Percentiles rank a stretch among this genome's conserved stretches.
phyloP scores from a whole-genome alignment of 2,888 invertebrate species.

The Colletes collaris region DNA sequence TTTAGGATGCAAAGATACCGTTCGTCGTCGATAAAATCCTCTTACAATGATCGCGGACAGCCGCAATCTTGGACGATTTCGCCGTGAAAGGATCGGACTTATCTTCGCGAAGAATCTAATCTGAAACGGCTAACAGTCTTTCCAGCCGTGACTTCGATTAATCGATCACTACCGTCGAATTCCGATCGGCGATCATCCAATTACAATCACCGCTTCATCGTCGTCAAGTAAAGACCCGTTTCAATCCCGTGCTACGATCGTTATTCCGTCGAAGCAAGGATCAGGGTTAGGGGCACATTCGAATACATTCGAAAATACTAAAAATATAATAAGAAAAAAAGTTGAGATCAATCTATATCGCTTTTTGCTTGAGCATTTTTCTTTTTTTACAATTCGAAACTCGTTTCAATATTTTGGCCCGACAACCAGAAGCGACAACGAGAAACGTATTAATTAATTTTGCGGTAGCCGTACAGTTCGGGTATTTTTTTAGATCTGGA shows the following conservation, averaged over 20 bases:
- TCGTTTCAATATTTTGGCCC: too few relatives aligned
- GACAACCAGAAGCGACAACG: too few relatives aligned
- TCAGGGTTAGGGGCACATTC: too few relatives aligned
- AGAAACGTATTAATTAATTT: too few relatives aligned
- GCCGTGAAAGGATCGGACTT: neutral
- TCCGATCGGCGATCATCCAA: constrained; percentile 34
- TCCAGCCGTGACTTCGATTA: constrained; percentile 5
- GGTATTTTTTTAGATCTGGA: too few relatives aligned
- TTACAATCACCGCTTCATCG: constrained; percentile 36
- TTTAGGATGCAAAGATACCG: neutral
- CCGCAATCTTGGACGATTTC: constrained; percentile 6
- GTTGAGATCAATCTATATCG: too few relatives aligned
- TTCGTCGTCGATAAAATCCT: neutral
- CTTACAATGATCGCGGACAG: neutral
- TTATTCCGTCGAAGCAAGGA: constrained; percentile 5
- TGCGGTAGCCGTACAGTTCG: too few relatives aligned
- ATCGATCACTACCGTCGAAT: constrained; percentile 42
- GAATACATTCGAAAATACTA: too few relatives aligned
- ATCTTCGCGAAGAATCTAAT: constrained; percentile 25
- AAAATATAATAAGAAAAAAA: too few relatives aligned
- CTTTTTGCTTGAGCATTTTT: too few relatives aligned
- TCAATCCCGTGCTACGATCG: constrained; percentile 15
- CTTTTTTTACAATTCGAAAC: too few relatives aligned
- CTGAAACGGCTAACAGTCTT: constrained; percentile 18
- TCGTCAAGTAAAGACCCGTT: constrained; percentile 19